Conservation (phyloP, 2,888 invertebrate species). For the Diplazon laetatorius region DNA sequence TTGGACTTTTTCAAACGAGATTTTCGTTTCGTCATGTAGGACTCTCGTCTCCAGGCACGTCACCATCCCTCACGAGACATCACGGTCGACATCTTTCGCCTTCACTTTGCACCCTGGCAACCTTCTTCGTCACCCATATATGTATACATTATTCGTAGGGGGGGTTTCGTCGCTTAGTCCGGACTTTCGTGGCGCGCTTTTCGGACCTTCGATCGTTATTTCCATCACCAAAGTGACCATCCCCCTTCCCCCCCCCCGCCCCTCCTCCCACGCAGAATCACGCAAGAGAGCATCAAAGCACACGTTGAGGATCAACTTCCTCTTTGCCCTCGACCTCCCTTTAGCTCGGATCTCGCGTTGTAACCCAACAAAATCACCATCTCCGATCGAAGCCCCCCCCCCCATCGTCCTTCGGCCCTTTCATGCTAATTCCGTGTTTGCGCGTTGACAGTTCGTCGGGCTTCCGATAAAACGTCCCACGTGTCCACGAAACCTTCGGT, state of each 20-base stretch:
- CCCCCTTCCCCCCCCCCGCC: neutral
- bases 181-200: neutral
- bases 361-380: slow-evolving; percentile 17
- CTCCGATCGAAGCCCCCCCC: slow-evolving; percentile 34
- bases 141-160: neutral
- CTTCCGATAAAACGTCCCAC: slow-evolving; percentile 70
- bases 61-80: neutral
- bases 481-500: no score
- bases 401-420: slow-evolving; percentile 68
- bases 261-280: neutral
- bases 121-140: neutral
- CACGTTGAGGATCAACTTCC: slow-evolving; percentile 14
- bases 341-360: neutral
- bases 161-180: slow-evolving; percentile 32
- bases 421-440: slow-evolving; percentile 80
- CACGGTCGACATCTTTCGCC: neutral
- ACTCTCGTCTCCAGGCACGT: slow-evolving; percentile 18
- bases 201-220: slow-evolving; percentile 22
- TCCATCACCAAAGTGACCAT: no score
- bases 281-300: slow-evolving; percentile 35
- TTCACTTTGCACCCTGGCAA: slow-evolving; percentile 34
- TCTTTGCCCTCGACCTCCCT: slow-evolving; percentile 20
- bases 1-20: slow-evolving; percentile 17
- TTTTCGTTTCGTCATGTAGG: slow-evolving; percentile 26
- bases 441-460: slow-evolving; percentile 79